Conservation (phyloP, 2,113 vertebrate genomes). For the Bagarius yarrelli region DNA sequence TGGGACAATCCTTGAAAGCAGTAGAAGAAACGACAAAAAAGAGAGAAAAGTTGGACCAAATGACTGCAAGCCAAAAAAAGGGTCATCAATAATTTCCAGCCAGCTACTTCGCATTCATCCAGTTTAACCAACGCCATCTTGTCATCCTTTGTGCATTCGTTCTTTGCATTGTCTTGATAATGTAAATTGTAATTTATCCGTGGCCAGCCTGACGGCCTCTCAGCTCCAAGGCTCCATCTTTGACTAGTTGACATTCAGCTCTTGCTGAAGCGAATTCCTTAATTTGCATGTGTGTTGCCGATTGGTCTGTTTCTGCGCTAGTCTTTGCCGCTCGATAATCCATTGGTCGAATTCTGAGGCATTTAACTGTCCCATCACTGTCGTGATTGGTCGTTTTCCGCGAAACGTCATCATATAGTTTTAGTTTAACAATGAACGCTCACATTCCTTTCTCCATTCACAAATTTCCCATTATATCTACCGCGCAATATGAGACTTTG, state of each 20-base stretch:
- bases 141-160: slow-evolving; percentile 33
- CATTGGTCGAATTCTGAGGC: slow-evolving; percentile 72
- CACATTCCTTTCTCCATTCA: slow-evolving; percentile 87
- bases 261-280: slow-evolving; percentile 82
- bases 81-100: slow-evolving; percentile 47
- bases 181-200: slow-evolving; percentile 64
- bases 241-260: slow-evolving; percentile 96
- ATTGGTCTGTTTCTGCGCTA: slow-evolving; percentile 80
- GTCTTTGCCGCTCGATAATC: slow-evolving; percentile 65
- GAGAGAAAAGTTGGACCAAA: slow-evolving; percentile 59
- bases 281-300: slow-evolving; percentile 77
- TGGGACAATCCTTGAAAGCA: slow-evolving; percentile 67
- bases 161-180: slow-evolving; percentile 43
- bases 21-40: slow-evolving; percentile 55
- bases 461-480: slow-evolving; percentile 74
- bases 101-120: slow-evolving; percentile 34
- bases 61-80: slow-evolving; percentile 43
- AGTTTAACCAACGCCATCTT: slow-evolving; percentile 42
- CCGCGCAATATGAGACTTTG: neutral
- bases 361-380: slow-evolving; percentile 75
- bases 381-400: slow-evolving; percentile 69
- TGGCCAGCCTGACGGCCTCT: slow-evolving; percentile 80
- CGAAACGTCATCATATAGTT: slow-evolving; percentile 74
- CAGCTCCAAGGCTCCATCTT: slow-evolving; percentile 89
- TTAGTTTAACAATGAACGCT: slow-evolving; percentile 92